Base-by-base conservation (phyloP, 2,113 vertebrate genomes). In the Osmerus eperlanus region DNA sequence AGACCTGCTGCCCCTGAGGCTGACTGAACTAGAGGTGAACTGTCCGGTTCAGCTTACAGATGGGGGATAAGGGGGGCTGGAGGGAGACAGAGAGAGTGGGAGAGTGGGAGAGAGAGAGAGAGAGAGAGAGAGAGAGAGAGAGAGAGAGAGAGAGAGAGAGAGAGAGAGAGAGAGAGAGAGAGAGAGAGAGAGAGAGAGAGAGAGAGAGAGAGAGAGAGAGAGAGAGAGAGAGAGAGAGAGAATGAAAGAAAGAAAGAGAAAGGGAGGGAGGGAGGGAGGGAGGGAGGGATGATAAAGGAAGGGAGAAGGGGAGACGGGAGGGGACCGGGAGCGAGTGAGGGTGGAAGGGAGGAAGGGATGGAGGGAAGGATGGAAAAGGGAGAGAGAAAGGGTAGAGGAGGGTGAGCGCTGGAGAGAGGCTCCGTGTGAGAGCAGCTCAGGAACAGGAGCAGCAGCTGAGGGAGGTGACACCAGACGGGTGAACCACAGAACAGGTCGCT, bases 391-490 rank as follows among this genome's bases (percentile, higher is more conserved):
- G 61, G 28, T 15, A 18, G 11, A 25, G 61, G 28, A 55, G 15
- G 18, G 25, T 62, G 60, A 25, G 23, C 23, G 23, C 23, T 23
- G 23, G 59, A 16, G 54, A 62, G 60, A 62, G 28, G 25, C 23
- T 23, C 1, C 23, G 23, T 23, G 14, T 3, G 15, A 54, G 19
- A 16, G 51, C 28, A 70, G 2, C 32, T 64, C 52, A 66, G 54
- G 71, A 86, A 81, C 18, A 65, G 32, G 80, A 80, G 73, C 81
- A 76, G 63, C 18, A n/a, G 52, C 66, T 25, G 0, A n/a, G 76
- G 84, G 85, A 81, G 47, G 29, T 65, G 78, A 83, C 78, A 76
- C 52, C 28, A 47, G 60, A 71, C 69, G 72, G 84, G 80, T 82
- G 74, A 74, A 64, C 13, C 16, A 75, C 61, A 67, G 73, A 13